Evolutionary conservation across 2,797 vertebrate species (phyloP).

Genomic region (Epinephelus malabaricus): DNA sequence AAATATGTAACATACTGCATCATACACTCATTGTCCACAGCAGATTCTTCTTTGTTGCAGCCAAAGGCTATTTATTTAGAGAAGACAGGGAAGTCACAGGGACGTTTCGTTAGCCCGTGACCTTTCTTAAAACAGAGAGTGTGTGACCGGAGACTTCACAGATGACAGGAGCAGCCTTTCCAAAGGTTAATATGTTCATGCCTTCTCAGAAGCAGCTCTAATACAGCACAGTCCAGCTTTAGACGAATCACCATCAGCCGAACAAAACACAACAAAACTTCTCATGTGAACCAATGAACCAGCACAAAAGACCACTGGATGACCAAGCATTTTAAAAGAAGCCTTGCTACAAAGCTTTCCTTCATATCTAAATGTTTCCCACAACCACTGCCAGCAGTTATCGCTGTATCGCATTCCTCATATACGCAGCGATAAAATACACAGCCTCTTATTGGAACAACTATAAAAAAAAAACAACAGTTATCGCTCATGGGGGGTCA

Average conservation of each 20-base stretch:
- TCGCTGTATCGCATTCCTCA: slow-evolving; percentile 47
- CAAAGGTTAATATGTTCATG: slow-evolving; percentile 56
- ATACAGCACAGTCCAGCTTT: slow-evolving; percentile 9
- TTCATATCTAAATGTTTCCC: slow-evolving; percentile 57
- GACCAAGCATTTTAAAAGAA: slow-evolving; percentile 39
- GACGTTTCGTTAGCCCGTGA: slow-evolving; percentile 41
- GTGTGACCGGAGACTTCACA: slow-evolving; percentile 21
- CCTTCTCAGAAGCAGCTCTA: slow-evolving; percentile 42
- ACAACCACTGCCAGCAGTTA: slow-evolving; percentile 46
- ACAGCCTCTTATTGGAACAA: slow-evolving; percentile 19
- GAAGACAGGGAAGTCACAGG: slow-evolving; percentile 3
- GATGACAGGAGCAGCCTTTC: slow-evolving; percentile 57
- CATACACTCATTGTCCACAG: background rate
- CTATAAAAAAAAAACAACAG: slow-evolving; percentile 3
- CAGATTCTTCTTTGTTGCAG: background rate
- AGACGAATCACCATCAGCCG: slow-evolving; percentile 33
- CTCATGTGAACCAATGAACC: slow-evolving; percentile 54
- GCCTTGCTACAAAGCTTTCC: slow-evolving; percentile 47
- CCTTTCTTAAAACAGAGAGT: slow-evolving; percentile 47
- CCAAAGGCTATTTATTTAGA: slow-evolving; percentile 28
- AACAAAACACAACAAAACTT: slow-evolving; percentile 58
- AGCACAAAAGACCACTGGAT: slow-evolving; percentile 21
- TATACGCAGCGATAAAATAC: slow-evolving; percentile 36
- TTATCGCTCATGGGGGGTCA: slow-evolving; percentile 16
- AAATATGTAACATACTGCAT: background rate